Percentiles rank a stretch among this genome's conserved stretches.
These are phyloP conservation scores for Dasysyrphus tricinctus DNA, from an alignment of 2,888 invertebrate genomes.

Conservation along the genomic window DNA sequence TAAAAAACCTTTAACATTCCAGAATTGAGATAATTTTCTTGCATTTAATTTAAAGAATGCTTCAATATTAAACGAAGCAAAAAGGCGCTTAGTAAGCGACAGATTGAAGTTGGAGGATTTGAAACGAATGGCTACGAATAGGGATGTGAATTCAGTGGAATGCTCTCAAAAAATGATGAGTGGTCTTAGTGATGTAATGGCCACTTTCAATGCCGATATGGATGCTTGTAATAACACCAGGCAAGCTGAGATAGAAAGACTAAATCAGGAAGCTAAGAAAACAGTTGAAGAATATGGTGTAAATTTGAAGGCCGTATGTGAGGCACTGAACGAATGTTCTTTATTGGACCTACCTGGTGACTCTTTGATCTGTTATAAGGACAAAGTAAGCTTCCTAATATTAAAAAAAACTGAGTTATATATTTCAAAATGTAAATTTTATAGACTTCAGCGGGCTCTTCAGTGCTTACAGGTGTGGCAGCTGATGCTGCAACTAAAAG, in stretches of 20 bases:
- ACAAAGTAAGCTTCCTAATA: not conserved
- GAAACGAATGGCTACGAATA: not conserved
- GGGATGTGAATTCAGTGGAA: not conserved
- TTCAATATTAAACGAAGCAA: not conserved
- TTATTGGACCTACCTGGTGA: rapidly evolving
- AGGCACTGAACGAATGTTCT: rapidly evolving
- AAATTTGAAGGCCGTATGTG: not conserved
- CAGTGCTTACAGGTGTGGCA: not conserved
- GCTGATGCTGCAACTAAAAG: not conserved
- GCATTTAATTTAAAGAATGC: not conserved
- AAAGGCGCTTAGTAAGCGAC: not conserved
- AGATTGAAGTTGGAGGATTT: not conserved
- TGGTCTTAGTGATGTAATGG: not conserved
- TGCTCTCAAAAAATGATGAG: not conserved
- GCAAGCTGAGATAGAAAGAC: not conserved
- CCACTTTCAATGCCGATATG: not conserved
- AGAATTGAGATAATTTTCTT: not conserved
- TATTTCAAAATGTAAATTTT: not conserved
- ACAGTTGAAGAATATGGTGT: not conserved
- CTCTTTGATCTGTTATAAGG: not conserved
- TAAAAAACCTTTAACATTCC: not conserved
- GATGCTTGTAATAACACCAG: not conserved
- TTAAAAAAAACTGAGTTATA: not conserved
- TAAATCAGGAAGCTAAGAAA: rapidly evolving
- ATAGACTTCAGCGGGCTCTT: not conserved